Base-by-base conservation (phyloP, 2,888 invertebrate species). In the Rhingia campestris region DNA sequence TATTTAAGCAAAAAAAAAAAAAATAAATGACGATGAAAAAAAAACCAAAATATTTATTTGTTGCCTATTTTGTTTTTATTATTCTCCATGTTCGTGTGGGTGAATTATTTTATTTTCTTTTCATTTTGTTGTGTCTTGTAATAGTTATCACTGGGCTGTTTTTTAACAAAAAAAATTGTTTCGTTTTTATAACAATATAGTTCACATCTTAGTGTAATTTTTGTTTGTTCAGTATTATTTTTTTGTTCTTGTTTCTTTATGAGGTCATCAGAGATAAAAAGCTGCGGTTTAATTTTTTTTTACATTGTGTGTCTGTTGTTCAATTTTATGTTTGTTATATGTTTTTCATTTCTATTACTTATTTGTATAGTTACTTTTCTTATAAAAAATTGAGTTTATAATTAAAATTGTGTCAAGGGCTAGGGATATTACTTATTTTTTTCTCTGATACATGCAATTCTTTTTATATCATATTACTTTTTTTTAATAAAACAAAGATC, bases 191-290 rank as follows among this genome's bases (percentile, higher is more conserved):
- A 75, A 81, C 69, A 81, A 64, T 51, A 45, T 67, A 51, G 14
- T 81, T 72, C 63, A 76, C 54, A 72, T 61, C 54, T 59, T 35
- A 61, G 47, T 64, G 22, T 58, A 45, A 2, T 67, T 47, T 66
- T 56, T 35, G 35, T 9, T 64, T 32, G 9, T 45, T 67, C 22
- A 59, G 33, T 73, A 54, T 61, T 80, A 63, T 49, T 61, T 67
- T 58, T 51, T 75, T 4, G 39, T 70, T 56, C 39, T 6, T 47
- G 7, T 63, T 43, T n/a, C 41, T 54, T 12, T 39, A 61, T 81
- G 81, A 81, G 81, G 81, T 76, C 81, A 67, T 81, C 72, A 70
- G 76, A 74, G 80, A 81, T 81, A 74, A 59, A 70, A 81, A 76
- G 76, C 75, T 54, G 76, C 81, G 75, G 75, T 66, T 76, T 76